Evolutionary conservation across 2,888 invertebrate species (phyloP).

Genomic region (Chloromyia formosa): DNA sequence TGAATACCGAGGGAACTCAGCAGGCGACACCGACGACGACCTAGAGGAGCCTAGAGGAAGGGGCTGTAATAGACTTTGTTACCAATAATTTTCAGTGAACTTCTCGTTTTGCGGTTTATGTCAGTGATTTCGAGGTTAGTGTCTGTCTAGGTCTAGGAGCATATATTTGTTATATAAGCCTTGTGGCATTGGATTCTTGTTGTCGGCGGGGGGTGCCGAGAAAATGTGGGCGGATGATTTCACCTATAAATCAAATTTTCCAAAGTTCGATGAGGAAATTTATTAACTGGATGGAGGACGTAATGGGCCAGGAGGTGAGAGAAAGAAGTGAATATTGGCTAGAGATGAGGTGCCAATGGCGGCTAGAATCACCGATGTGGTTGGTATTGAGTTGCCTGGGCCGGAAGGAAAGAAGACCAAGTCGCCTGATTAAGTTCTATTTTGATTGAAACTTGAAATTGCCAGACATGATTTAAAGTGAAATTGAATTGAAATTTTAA

Average conservation of each 20-base stretch:
- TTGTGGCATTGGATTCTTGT: constrained; percentile 5
- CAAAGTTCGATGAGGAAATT: constrained; percentile 37
- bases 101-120: constrained; percentile 35
- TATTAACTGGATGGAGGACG: constrained; percentile 10
- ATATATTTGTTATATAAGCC: constrained; percentile 8
- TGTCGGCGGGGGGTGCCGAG: background rate
- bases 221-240: constrained; percentile 20
- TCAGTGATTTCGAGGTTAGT: constrained; percentile 31
- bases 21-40: no score
- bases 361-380: background rate
- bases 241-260: constrained; percentile 39
- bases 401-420: constrained; percentile 28
- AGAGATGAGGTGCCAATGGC: background rate
- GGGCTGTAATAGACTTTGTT: constrained; percentile 31
- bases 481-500: constrained; percentile 39
- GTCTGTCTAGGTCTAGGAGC: background rate
- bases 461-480: constrained; percentile 41
- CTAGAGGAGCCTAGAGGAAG: constrained; percentile 2
- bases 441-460: constrained; percentile 39
- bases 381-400: background rate
- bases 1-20: no score
- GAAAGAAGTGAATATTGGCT: background rate
- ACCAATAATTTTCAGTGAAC: constrained; percentile 36
- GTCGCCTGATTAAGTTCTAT: constrained; percentile 39
- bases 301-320: background rate